A percentile compares a stretch with the other conserved stretches of the same genome.
Conservation (phyloP, 1,140 invertebrate genomes). For the Mercenaria mercenaria region DNA sequence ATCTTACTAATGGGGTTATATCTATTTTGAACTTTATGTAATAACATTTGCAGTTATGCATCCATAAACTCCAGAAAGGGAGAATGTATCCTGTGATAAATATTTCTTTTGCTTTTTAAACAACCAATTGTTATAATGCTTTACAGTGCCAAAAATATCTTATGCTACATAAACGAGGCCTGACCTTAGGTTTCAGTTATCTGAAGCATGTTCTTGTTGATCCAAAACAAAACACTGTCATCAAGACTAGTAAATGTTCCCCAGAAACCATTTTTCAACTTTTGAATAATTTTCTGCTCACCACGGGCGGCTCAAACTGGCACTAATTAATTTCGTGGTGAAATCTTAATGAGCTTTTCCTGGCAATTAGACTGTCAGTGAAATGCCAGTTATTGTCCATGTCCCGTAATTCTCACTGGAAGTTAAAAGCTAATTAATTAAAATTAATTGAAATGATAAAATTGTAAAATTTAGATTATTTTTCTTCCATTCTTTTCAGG, state of each 20-base stretch:
- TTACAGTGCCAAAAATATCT: no score
- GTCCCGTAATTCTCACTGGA: neutral
- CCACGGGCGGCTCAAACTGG: neutral
- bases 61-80: no score
- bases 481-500: no score
- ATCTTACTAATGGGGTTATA: no score
- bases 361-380: slow-evolving; percentile 6
- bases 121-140: no score
- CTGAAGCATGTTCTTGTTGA: neutral
- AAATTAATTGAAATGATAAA: neutral
- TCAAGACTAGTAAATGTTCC: neutral
- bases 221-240: neutral
- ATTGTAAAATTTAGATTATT: neutral
- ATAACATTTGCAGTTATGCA: no score
- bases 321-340: slow-evolving; percentile 47
- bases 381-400: neutral
- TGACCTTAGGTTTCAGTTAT: no score
- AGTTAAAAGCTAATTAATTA: neutral
- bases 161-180: no score
- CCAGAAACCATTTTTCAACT: neutral
- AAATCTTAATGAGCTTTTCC: slow-evolving; percentile 24
- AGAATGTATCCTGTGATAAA: no score
- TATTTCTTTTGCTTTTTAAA: no score
- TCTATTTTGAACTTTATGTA: no score
- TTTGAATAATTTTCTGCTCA: neutral